Evolutionary conservation across 2,888 invertebrate species (phyloP), one percentile per base, ranked within the genome.

Genomic region (Gryllus longicercus): DNA sequence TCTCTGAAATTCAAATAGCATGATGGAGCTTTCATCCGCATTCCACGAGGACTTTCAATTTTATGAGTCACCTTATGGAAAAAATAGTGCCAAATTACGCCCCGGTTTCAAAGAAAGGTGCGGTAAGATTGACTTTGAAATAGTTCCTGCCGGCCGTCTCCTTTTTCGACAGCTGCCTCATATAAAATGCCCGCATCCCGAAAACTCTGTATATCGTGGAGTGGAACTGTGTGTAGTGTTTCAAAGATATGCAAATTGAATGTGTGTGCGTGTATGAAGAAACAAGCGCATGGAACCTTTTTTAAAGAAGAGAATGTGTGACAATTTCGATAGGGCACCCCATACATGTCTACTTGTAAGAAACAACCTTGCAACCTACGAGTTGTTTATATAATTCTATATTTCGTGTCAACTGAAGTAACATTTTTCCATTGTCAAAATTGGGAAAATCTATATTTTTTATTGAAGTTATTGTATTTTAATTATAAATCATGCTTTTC

Each of bases 391-490:
- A 63, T n/a, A 63, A 63, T 63, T 63, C 63, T 63, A 63, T 63
- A 63, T 63, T 63, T 63, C 63, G n/a, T 63, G 63, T 63, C 63
- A 63, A 63, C 63, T 14, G 63, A 63, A 63, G 63, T 18, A 63
- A 63, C 63, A 63, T n/a, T 63, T 63, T 63, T n/a, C 63, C 63
- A 14, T 18, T 63, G 63, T n/a, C 63, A 63, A 18, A 63, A 16
- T 18, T 63, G 63, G 63, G 63, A 63, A 63, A 63, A 63, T 63
- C 63, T 63, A 63, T 63, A 63, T 63, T 63, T 63, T 63, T 63
- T 63, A 63, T 63, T n/a, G n/a, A 63, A 63, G n/a, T 63, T 63
- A 63, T 63, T 63, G 63, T 63, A 63, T 63, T 63, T 63, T 63
- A 63, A 63, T 63, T 63, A 63, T 63, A 63, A 63, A 63, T 63